Conservation (phyloP, 2,797 vertebrate species). For the Xiphorhynchus erythropygius region DNA sequence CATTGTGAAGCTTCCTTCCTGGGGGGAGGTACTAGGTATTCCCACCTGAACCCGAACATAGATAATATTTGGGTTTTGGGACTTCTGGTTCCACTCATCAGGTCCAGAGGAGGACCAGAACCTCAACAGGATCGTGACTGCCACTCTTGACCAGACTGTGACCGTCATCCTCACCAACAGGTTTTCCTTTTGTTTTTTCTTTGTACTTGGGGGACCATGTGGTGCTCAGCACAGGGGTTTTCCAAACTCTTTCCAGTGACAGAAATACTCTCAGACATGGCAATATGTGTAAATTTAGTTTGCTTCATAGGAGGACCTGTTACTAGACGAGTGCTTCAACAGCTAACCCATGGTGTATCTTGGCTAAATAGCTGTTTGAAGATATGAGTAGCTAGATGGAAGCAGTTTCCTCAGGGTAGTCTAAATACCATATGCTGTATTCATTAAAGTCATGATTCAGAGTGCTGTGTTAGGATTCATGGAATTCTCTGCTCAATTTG, state of each 20-base stretch:
- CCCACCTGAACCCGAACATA: too few species aligned
- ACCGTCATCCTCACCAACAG: too few species aligned
- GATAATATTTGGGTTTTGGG: too few species aligned
- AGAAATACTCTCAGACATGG: neutral
- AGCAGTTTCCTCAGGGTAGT: conserved; percentile 37
- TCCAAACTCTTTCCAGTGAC: neutral
- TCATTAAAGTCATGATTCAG: conserved; percentile 50
- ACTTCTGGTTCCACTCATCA: too few species aligned
- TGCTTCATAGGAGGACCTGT: neutral
- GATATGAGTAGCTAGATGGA: neutral
- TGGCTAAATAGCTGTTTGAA: conserved; percentile 41
- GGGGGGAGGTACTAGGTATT: too few species aligned
- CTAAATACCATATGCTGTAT: conserved; percentile 51
- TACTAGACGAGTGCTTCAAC: neutral
- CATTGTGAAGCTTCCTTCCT: too few species aligned
- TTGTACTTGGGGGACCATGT: too few species aligned
- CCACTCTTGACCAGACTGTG: too few species aligned
- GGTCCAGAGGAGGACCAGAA: too few species aligned
- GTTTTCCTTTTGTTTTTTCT: too few species aligned
- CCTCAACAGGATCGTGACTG: too few species aligned
- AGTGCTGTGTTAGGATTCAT: conserved; percentile 7
- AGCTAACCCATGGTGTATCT: neutral
- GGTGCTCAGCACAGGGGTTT: too few species aligned
- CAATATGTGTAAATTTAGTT: neutral
- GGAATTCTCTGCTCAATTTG: conserved; percentile 39